Evolutionary conservation across 2,888 invertebrate species (phyloP), one percentile per base, ranked within the genome.

Genomic region (Platynereis dumerilii): DNA sequence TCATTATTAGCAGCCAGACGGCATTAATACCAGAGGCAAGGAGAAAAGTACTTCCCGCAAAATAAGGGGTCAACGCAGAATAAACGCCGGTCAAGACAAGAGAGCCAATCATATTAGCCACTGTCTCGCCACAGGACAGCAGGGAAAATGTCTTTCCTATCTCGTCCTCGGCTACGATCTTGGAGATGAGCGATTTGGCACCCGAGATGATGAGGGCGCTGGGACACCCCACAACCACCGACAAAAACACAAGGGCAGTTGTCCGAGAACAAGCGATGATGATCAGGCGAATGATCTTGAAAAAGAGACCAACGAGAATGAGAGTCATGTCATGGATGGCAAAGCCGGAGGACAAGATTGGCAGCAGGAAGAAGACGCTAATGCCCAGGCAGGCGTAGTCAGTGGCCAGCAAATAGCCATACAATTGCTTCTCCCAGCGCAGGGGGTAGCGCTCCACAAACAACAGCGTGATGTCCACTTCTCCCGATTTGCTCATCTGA

Each of bases 321-420:
- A 84, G 78, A 7, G 73, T 68, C 12, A 74, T 70, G 70, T 84
- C 83, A 55, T 72, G 70, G 20, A 80, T 60, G 48, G 73, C 72
- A n/a, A 78, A 59, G 34, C 74, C 65, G 29, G 70, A 70, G 26
- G 80, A 75, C 48, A 83, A 62, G 17, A 83, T 62, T 0, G 84
- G 84, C 15, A 83, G 75, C 0, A 83, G 62, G 22, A 81, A 62
- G 52, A 83, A 71, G 10, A 82, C 73, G 60, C 77, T 77, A 3
- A 81, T 27, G 0, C 82, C 83, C 76, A 83, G 79, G 15, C 77
- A 76, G 1, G 81, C 81, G 69, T 83, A 83, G 70, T 83, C 83
- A 1, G 78, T 65, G 2, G 83, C 80, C 57, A 82, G 66, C 2
- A 83, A 74, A 64, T 81, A 83, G 7, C 82, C 83, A 64, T 83